Base-by-base conservation (phyloP, 2,888 invertebrate species). In the Spisula subtruncata region DNA sequence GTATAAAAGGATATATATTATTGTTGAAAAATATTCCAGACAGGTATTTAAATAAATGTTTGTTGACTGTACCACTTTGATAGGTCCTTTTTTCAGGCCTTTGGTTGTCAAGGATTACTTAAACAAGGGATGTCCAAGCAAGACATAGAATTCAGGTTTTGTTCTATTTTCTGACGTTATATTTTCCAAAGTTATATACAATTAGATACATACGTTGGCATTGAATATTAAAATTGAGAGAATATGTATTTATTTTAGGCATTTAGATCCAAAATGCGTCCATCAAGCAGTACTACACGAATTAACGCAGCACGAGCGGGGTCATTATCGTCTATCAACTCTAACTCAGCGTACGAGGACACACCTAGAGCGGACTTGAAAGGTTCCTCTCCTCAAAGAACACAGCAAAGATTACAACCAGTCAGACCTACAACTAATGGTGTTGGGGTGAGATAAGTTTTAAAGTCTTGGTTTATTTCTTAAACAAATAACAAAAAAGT, bases 231-330 rank as follows among this genome's bases (percentile, higher is more conserved):
- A 41, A 5, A 51, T 51, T 51, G 16, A 51, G 51, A 41, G 51
- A 8, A 51, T 51, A 51, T 35, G 35, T 35, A 35, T 71, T 71
- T 0, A 81, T 82, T 91, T 85, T 84, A 96, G 96, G 95, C 95
- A 89, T 96, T 96, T 85, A 89, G 95, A 86, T 88, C 92, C 16
- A 94, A 95, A 75, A 90, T 95, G 48, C 92, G 93, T 20, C 96
- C 96, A 6, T 91, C 94, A 12, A 92, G 92, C 35, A 93, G 93
- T 83, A 90, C 94, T 41, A 90, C 93, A 8, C 89, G 96, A 46
- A 91, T 95, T 91, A 94, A 93, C 48, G 93, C 95, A 89, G 95
- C 95, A 5, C 89, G 95, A 29, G 92, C 95, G 12, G 94, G 94
- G 0, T 95, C 95, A 1, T 92, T 93, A 75, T 92, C 94, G n/a